Evolutionary conservation across 2,888 invertebrate species (phyloP).

Genomic region (Formica aserva): DNA sequence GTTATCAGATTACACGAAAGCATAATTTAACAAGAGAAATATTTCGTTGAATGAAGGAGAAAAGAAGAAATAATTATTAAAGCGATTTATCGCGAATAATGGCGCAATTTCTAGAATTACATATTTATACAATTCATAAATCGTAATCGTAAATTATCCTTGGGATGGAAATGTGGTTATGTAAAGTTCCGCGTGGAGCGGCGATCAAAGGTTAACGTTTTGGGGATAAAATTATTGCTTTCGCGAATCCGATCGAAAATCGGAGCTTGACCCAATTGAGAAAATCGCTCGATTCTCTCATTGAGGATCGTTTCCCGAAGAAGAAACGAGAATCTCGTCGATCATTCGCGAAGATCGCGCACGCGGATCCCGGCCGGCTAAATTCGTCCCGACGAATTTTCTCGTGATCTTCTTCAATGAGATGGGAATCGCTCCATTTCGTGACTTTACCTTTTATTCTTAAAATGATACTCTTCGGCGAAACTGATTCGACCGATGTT

Average conservation of each 20-base stretch:
- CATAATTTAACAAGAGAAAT: neutral
- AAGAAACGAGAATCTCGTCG: neutral
- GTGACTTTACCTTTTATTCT: slow-evolving; percentile 69
- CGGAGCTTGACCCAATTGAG: neutral
- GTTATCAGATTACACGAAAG: neutral
- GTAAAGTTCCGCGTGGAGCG: slow-evolving; percentile 81
- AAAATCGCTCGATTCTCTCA: neutral
- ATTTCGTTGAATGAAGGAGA: neutral
- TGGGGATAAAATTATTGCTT: neutral
- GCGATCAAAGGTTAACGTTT: slow-evolving; percentile 24
- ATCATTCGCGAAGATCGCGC: neutral
- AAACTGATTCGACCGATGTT: neutral
- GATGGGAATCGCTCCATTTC: neutral
- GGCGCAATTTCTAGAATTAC: neutral
- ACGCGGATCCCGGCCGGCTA: slow-evolving; percentile 45
- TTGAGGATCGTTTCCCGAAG: no score
- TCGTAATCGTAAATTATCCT: neutral
- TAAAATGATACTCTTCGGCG: neutral
- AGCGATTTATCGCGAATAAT: neutral
- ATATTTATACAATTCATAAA: neutral
- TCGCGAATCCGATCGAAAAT: neutral
- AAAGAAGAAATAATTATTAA: neutral
- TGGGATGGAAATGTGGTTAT: slow-evolving; percentile 74
- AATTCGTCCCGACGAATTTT: neutral
- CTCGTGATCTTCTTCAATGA: neutral